Percentiles rank a stretch among this genome's conserved stretches.
Evolutionary conservation across 2,113 vertebrate genomes (phyloP).

Genomic region (Nannospalax galili): DNA sequence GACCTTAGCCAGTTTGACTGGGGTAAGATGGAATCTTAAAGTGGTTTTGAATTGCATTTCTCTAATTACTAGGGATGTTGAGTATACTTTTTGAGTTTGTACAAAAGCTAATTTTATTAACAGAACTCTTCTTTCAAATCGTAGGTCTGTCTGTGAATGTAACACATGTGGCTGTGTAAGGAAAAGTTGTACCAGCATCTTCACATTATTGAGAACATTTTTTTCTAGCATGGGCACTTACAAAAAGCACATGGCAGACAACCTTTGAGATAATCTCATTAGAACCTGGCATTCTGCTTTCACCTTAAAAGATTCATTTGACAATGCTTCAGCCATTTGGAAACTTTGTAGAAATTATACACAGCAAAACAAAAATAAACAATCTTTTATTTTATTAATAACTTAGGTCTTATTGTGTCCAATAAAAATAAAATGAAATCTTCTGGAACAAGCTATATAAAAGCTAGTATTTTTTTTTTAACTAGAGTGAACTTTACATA

Average conservation of each 20-base stretch:
- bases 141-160: conserved; percentile 91
- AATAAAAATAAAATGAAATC: conserved; percentile 81
- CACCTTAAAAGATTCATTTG: conserved; percentile 66
- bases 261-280: conserved; percentile 78
- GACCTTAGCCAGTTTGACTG: too few relatives aligned
- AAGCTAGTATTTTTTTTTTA: conserved; percentile 78
- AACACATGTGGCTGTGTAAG: conserved; percentile 93
- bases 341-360: conserved; percentile 83
- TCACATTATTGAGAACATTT: conserved; percentile 79
- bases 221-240: conserved; percentile 89
- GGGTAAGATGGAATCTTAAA: too few relatives aligned
- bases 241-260: conserved; percentile 87
- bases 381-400: conserved; percentile 71
- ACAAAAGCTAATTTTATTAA: conserved; percentile 87
- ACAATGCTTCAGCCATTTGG: conserved; percentile 67
- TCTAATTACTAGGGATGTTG: too few relatives aligned
- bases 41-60: too few relatives aligned
- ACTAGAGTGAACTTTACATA: conserved; percentile 74
- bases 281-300: conserved; percentile 72
- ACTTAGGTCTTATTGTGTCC: conserved; percentile 85
- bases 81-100: too few relatives aligned
- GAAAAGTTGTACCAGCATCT: conserved; percentile 91
- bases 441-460: conserved; percentile 84
- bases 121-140: conserved; percentile 82
- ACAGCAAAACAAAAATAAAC: conserved; percentile 79